Base-by-base conservation (phyloP, 1,140 invertebrate genomes). In the Drosophila asahinai region DNA sequence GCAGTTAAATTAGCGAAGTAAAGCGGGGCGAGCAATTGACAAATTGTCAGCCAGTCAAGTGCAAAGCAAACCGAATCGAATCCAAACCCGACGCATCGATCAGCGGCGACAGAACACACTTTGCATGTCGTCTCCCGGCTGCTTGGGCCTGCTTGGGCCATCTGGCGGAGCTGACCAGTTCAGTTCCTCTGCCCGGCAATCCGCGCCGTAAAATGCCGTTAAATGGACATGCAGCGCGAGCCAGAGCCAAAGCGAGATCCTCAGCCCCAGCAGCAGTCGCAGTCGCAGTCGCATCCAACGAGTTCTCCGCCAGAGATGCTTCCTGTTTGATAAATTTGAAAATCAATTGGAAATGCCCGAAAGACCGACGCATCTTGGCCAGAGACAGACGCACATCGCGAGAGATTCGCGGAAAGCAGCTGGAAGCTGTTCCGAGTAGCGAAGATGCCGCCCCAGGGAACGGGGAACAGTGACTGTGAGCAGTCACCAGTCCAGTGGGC, bases 321-420 rank as follows among this genome's bases (percentile, higher is more conserved):
- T 89, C 84, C 86, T 89, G 86, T 89, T 90, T 89, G 86, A 89
- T 89, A 89, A 90, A 90, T 90, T 90, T 62, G 59, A 90, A 87
- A 89, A 89, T 89, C 84, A 89, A 89, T 90, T 89, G 86, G 84
- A 86, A 89, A 79, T 84, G 78, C 60, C 74, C 78, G 70, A 90
- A 90, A 90, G 81, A 67, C 83, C 81, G 81, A 86, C 75, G 77
- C 77, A 55, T 64, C 59, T 81, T 68, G 68, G 74, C 59, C 57
- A 65, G 38, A 66, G 70, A 63, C 52, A 73, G 55, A 67, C 63
- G 45, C 63, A 68, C 15, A 67, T 40, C 30, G 68, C 49, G 80
- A 89, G 77, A 89, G 83, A 87, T 87, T 87, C 83, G 80, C 76
- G 58, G 84, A 89, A 86, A 89, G 77, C 83, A 89, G 80, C 83